Evolutionary conservation across 2,888 invertebrate genomes (phyloP), one percentile per base, ranked within the genome.

Genomic region (Mythimna albipuncta): DNA sequence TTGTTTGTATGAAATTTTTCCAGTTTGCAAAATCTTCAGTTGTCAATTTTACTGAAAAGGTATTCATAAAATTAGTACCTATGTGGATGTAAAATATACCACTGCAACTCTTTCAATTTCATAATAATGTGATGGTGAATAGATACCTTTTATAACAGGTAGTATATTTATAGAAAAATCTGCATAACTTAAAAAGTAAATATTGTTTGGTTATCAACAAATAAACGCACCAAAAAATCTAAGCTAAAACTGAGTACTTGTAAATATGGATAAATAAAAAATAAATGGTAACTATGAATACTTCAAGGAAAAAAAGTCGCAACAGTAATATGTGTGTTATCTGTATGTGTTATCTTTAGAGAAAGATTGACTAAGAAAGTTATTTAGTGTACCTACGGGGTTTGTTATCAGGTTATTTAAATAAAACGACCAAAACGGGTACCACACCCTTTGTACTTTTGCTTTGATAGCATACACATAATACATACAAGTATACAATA

Each of bases 291-390:
- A n/a, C n/a, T n/a, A n/a, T n/a, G n/a, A n/a, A n/a, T n/a, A 1
- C 26, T 26, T 44, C 16, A 9, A 0, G 1, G 21, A 65, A 75
- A 65, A 71, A 50, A 38, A 44, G 41, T 32, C 21, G 4, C 38
- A 47, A 55, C 62, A 58, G 61, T 72, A 47, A 67, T 71, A 69
- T 69, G 44, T 59, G 66, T 35, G n/a, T n/a, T n/a, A n/a, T n/a
- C n/a, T n/a, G n/a, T n/a, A n/a, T n/a, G n/a, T n/a, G n/a, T n/a
- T n/a, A n/a, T n/a, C n/a, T n/a, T n/a, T n/a, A n/a, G n/a, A n/a
- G n/a, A n/a, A n/a, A n/a, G n/a, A n/a, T n/a, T n/a, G n/a, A n/a
- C n/a, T n/a, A n/a, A n/a, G n/a, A n/a, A n/a, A n/a, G n/a, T n/a
- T n/a, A n/a, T n/a, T n/a, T n/a, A n/a, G n/a, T n/a, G n/a, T n/a